Evolutionary conservation across 2,888 invertebrate genomes (phyloP).

Genomic region (Rhorus exstirpatorius): DNA sequence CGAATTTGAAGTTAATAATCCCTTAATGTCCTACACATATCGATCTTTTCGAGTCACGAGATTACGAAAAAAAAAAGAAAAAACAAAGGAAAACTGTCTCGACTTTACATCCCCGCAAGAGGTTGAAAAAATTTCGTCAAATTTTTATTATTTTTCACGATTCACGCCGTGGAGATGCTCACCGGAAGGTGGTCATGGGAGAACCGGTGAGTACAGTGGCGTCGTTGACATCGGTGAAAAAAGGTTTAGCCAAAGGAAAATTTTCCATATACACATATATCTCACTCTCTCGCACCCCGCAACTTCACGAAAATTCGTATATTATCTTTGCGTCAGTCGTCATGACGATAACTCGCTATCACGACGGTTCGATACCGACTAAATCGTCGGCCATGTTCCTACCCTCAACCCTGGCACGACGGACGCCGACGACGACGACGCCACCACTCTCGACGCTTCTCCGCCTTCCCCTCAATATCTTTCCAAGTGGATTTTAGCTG

Average conservation of each 20-base stretch:
- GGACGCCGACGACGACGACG: conserved; percentile 21
- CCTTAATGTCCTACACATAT: conserved; percentile 1
- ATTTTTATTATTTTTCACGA: too few species aligned
- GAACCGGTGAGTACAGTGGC: conserved; percentile 31
- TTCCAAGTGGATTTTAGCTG: conserved; percentile 21
- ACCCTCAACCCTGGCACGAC: conserved; percentile 77
- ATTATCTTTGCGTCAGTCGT: conserved; percentile 64
- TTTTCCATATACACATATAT: too few species aligned
- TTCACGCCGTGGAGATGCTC: too few species aligned
- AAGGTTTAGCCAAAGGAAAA: not conserved
- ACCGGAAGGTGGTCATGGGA: conserved; percentile 35
- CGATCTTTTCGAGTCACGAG: too few species aligned
- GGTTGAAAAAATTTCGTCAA: too few species aligned
- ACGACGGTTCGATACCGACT: conserved; percentile 84
- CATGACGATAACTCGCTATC: conserved; percentile 70
- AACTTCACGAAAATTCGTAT: conserved; percentile 54
- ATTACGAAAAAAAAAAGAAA: not conserved
- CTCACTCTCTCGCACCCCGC: conserved; percentile 13
- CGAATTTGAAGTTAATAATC: not conserved
- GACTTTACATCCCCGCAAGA: too few species aligned
- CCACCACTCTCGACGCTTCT: conserved; percentile 33
- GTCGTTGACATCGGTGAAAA: conserved; percentile 37
- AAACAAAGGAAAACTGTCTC: not conserved
- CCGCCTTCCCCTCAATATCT: conserved; percentile 36
- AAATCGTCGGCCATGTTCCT: conserved; percentile 82